Evolutionary conservation across 2,888 invertebrate species (phyloP).

Genomic region (Hartigia nigra): DNA sequence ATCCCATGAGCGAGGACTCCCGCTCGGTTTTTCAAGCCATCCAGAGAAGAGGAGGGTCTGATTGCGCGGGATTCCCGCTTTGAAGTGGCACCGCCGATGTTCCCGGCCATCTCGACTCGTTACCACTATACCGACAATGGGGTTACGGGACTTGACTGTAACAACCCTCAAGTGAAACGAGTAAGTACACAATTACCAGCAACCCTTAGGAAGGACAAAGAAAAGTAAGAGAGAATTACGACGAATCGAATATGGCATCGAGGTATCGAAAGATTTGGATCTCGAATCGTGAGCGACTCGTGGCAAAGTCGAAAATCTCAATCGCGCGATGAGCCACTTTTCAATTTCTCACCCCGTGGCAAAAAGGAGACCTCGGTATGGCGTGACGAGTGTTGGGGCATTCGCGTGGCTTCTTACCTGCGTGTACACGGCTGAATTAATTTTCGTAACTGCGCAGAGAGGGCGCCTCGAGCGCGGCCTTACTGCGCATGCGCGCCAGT

Average conservation of each 20-base stretch:
- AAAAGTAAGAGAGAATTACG: background rate
- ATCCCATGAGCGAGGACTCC: slow-evolving; percentile 18
- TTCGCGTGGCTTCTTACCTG: slow-evolving; percentile 24
- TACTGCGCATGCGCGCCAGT: background rate
- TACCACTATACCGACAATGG: slow-evolving; percentile 44
- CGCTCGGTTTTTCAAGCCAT: slow-evolving; percentile 56
- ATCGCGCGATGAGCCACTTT: slow-evolving; percentile 41
- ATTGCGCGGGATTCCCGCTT: slow-evolving; percentile 64
- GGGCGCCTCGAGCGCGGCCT: background rate
- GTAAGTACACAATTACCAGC: background rate
- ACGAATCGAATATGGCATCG: background rate
- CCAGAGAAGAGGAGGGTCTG: slow-evolving; percentile 49
- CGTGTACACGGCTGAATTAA: slow-evolving; percentile 13
- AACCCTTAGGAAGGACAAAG: background rate
- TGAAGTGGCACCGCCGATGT: slow-evolving; percentile 63
- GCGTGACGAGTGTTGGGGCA: slow-evolving; percentile 21
- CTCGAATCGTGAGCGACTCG: background rate
- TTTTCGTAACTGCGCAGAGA: slow-evolving; percentile 9
- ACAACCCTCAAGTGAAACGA: background rate
- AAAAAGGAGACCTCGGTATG: slow-evolving; percentile 21
- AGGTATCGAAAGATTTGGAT: background rate
- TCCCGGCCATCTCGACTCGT: slow-evolving; percentile 59
- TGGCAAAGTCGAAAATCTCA: slow-evolving; percentile 37
- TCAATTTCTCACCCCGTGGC: slow-evolving; percentile 46
- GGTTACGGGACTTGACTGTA: background rate